phyloP scores from a whole-genome alignment of 2,113 vertebrate genomes.

The Antechinus flavipes region DNA sequence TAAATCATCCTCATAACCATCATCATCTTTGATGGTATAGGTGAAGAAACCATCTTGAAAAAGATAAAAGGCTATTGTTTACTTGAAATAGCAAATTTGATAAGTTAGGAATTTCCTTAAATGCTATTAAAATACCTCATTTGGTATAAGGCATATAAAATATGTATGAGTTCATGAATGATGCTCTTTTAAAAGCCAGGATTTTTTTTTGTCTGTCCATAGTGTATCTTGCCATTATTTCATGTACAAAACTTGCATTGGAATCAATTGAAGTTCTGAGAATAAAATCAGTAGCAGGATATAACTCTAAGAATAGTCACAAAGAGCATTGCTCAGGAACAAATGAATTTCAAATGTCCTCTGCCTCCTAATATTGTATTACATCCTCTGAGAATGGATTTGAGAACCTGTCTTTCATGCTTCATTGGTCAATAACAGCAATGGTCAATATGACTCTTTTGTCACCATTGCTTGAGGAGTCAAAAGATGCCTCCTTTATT shows the following conservation, averaged over 20 bases:
- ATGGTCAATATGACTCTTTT: conserved; percentile 1
- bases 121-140: conserved; percentile 44
- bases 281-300: conserved; percentile 56
- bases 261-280: conserved; percentile 21
- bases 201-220: conserved; percentile 40
- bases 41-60: not conserved
- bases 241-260: conserved; percentile 22
- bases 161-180: conserved; percentile 43
- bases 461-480: conserved; percentile 31
- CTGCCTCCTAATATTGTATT: accelerated
- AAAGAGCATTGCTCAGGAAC: not conserved
- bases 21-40: not conserved
- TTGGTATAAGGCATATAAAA: conserved; percentile 25
- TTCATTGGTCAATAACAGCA: not conserved
- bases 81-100: conserved; percentile 59
- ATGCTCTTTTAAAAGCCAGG: conserved; percentile 49
- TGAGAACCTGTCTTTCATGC: not conserved
- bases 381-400: not conserved
- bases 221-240: conserved; percentile 71
- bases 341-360: not conserved
- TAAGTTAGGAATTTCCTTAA: conserved; percentile 67
- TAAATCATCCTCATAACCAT: not conserved
- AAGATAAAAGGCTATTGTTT: conserved; percentile 14
- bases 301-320: conserved; percentile 11
- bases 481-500: conserved; percentile 40